Evolutionary conservation across 2,888 invertebrate species (phyloP).

Genomic region (Zhuqinia jingwanae): DNA sequence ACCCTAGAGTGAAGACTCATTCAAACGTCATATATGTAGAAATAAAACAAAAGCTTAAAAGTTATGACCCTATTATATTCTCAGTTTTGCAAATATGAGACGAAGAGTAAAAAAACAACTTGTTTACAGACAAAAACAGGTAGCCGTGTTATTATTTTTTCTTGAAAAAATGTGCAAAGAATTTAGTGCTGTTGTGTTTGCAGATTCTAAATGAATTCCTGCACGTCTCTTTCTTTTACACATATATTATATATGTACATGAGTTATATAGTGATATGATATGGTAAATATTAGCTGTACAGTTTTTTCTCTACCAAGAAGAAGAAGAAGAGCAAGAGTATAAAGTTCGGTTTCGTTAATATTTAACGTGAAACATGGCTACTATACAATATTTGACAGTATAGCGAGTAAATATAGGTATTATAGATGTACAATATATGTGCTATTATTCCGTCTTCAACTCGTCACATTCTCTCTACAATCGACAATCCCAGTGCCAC

Average conservation of each 20-base stretch:
- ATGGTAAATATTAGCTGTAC: conserved; percentile 19
- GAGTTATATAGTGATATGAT: background rate
- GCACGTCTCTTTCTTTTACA: conserved; percentile 32
- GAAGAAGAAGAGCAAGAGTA: conserved; percentile 23
- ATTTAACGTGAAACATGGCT: conserved; percentile 29
- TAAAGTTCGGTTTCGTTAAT: background rate
- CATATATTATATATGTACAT: background rate
- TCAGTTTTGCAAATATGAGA: background rate
- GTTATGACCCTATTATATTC: background rate
- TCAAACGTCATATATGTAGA: background rate
- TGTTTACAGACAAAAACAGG: conserved; percentile 53
- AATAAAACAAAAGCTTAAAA: background rate
- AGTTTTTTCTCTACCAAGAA: background rate
- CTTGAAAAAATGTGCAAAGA: conserved; percentile 16
- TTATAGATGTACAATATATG: too few relatives aligned
- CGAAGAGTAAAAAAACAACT: conserved; percentile 22
- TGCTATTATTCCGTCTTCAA: conserved; percentile 5
- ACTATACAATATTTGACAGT: conserved; percentile 17
- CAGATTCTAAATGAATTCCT: conserved; percentile 10
- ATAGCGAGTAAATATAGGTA: background rate
- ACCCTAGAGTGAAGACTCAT: background rate
- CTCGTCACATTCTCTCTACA: background rate
- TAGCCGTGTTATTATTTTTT: conserved; percentile 48
- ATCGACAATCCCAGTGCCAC: background rate
- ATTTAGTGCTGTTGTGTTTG: background rate